These are phyloP conservation scores for Eubucco bourcierii DNA, from an alignment of 2,113 vertebrate species.

Conservation along the genomic window DNA sequence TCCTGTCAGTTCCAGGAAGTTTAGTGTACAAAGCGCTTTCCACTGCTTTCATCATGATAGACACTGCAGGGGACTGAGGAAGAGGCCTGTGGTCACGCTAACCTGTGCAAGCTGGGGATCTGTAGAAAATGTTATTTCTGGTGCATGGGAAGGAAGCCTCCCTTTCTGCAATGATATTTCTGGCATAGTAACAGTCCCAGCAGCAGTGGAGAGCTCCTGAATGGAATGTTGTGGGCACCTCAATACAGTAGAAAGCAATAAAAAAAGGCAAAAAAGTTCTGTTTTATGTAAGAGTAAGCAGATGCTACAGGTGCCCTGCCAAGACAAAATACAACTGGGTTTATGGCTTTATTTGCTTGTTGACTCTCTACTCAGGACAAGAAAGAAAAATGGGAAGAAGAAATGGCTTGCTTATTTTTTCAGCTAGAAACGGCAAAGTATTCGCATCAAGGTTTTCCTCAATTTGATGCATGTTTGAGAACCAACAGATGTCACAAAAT, in stretches of 20 bases:
- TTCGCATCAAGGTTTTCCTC: background rate
- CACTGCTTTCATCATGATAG: conserved; percentile 38
- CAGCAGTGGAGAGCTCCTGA: conserved; percentile 17
- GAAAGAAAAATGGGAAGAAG: conserved; percentile 18
- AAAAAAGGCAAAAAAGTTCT: conserved; percentile 32
- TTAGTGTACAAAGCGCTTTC: background rate
- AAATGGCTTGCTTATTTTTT: conserved; percentile 32
- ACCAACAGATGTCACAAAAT: background rate
- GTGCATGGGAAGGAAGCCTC: background rate
- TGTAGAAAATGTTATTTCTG: conserved; percentile 50
- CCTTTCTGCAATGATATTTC: conserved; percentile 32
- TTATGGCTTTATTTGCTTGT: conserved; percentile 63
- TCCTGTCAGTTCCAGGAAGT: conserved; percentile 26
- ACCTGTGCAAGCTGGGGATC: conserved; percentile 54
- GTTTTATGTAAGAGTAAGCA: conserved; percentile 39
- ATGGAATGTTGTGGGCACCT: conserved; percentile 40
- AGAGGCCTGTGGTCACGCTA: conserved; percentile 51
- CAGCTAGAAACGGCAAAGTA: background rate
- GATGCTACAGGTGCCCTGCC: conserved; percentile 35
- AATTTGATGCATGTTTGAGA: conserved; percentile 1
- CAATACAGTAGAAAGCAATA: conserved; percentile 22
- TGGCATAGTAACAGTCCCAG: conserved; percentile 33
- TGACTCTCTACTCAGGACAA: conserved; percentile 40
- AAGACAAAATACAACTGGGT: conserved; percentile 23
- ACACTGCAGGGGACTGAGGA: conserved; percentile 39